phyloP scores from a whole-genome alignment of 2,888 invertebrate species.

The Eristalinus sepulchralis region DNA sequence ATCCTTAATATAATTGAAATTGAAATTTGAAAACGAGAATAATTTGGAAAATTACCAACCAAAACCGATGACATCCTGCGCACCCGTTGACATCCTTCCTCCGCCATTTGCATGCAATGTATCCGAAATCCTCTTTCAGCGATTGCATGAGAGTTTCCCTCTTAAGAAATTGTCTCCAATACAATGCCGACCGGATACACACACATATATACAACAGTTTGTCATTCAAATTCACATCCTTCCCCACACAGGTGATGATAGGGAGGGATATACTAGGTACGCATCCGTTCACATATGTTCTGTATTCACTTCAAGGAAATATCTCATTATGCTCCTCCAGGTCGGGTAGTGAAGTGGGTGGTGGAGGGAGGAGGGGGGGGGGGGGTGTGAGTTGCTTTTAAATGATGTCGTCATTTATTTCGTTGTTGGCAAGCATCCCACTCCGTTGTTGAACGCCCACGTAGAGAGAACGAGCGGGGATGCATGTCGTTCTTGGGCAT shows the following conservation, averaged over 20 bases:
- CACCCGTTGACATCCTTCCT: neutral
- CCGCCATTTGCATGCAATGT: neutral
- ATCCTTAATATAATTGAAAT: neutral
- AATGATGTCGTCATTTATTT: slow-evolving; percentile 67
- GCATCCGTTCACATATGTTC: slow-evolving; percentile 19
- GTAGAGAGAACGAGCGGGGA: neutral
- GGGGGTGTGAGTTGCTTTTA: slow-evolving; percentile 38
- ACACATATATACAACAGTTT: neutral
- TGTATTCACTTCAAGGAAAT: slow-evolving; percentile 63
- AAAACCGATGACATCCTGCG: slow-evolving; percentile 7
- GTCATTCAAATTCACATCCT: slow-evolving; percentile 11
- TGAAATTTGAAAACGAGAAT: neutral
- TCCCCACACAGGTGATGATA: neutral
- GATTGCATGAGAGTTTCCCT: slow-evolving; percentile 32
- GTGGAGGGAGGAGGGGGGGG: neutral
- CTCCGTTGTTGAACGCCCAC: slow-evolving; percentile 11
- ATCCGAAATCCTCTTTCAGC: slow-evolving; percentile 18
- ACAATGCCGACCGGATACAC: slow-evolving; percentile 3
- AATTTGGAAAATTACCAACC: slow-evolving; percentile 8
- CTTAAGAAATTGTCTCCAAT: slow-evolving; percentile 34
- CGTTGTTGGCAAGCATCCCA: slow-evolving; percentile 52
- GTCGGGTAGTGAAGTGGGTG: neutral
- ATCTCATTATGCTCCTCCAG: slow-evolving; percentile 63
- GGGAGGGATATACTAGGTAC: neutral
- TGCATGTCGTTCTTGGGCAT: slow-evolving; percentile 12